phyloP scores from a whole-genome alignment of 1,140 invertebrate species.

The Diorhabda sublineata region DNA sequence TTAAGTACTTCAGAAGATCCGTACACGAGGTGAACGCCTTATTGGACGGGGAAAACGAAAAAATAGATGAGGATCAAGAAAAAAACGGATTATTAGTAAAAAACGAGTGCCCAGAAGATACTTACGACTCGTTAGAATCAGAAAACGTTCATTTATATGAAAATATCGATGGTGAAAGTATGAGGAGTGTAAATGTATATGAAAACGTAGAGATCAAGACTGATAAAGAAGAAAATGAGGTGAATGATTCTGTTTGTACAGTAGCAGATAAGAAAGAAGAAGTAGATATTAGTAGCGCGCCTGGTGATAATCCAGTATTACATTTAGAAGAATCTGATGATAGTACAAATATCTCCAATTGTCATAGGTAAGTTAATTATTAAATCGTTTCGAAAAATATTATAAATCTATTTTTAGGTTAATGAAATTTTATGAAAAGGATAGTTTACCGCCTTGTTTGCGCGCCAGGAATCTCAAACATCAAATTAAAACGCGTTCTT shows the following conservation, averaged over 20 bases:
- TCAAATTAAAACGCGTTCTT: conserved; percentile 62
- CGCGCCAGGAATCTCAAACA: conserved; percentile 55
- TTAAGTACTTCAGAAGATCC: conserved; percentile 67
- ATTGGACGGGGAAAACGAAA: conserved; percentile 43
- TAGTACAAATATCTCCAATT: conserved; percentile 14
- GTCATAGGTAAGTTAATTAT: conserved; percentile 1
- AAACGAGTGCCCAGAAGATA: conserved; percentile 16
- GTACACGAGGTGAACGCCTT: conserved; percentile 71
- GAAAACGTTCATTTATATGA: conserved; percentile 36
- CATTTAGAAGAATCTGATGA: conserved; percentile 12
- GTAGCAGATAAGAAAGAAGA: conserved; percentile 26
- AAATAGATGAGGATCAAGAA: conserved; percentile 9
- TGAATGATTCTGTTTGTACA: conserved; percentile 9
- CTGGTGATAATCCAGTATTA: conserved; percentile 19
- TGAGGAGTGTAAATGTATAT: conserved; percentile 22
- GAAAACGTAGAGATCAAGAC: conserved; percentile 21
- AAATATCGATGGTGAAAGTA: conserved; percentile 34
- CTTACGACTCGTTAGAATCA: conserved; percentile 39
- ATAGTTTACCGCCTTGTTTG: conserved; percentile 53
- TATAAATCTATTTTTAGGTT: background rate
- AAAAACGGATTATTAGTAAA: background rate
- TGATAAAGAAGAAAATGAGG: conserved; percentile 11
- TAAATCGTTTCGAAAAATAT: background rate
- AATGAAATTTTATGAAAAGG: conserved; percentile 36
- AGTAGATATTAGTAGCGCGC: conserved; percentile 8